Evolutionary conservation across 2,113 vertebrate species (phyloP).

Genomic region (Percopsis transmontana): DNA sequence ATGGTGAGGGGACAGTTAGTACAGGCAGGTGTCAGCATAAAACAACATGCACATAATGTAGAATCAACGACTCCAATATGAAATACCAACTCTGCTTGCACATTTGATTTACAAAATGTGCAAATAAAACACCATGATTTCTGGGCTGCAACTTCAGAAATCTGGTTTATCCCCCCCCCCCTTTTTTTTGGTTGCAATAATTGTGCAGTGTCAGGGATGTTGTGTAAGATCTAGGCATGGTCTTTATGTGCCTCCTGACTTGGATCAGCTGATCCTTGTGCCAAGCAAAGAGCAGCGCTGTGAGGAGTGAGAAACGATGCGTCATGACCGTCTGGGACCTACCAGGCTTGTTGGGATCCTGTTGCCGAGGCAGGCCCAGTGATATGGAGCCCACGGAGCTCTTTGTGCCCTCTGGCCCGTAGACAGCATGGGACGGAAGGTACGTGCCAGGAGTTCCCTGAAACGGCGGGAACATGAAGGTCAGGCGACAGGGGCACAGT

Average conservation of each 20-base stretch:
- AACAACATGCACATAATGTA: background rate
- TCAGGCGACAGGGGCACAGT: slow-evolving; percentile 18
- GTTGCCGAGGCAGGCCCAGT: slow-evolving; percentile 91
- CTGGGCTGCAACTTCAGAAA: too few species aligned
- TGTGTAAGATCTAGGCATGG: too few species aligned
- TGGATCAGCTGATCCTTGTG: background rate
- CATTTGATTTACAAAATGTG: too few species aligned
- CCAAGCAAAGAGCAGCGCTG: background rate
- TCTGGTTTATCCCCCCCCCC: too few species aligned
- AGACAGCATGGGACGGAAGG: slow-evolving; percentile 88
- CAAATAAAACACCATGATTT: too few species aligned
- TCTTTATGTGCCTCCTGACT: background rate
- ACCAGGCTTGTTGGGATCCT: slow-evolving; percentile 92
- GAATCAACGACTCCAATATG: too few species aligned
- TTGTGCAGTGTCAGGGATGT: too few species aligned
- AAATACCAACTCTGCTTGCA: too few species aligned
- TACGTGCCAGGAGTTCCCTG: slow-evolving; percentile 97
- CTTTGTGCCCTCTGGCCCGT: slow-evolving; percentile 87
- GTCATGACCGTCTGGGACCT: slow-evolving; percentile 37
- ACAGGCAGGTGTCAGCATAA: background rate
- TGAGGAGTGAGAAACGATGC: background rate
- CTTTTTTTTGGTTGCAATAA: too few species aligned
- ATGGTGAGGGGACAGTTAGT: background rate
- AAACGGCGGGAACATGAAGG: slow-evolving; percentile 40
- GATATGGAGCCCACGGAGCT: slow-evolving; percentile 93